A percentile compares a stretch with the other conserved stretches of the same genome.
Evolutionary conservation across 2,797 vertebrate species (phyloP).

Genomic region (Pantherophis alleghaniensis): DNA sequence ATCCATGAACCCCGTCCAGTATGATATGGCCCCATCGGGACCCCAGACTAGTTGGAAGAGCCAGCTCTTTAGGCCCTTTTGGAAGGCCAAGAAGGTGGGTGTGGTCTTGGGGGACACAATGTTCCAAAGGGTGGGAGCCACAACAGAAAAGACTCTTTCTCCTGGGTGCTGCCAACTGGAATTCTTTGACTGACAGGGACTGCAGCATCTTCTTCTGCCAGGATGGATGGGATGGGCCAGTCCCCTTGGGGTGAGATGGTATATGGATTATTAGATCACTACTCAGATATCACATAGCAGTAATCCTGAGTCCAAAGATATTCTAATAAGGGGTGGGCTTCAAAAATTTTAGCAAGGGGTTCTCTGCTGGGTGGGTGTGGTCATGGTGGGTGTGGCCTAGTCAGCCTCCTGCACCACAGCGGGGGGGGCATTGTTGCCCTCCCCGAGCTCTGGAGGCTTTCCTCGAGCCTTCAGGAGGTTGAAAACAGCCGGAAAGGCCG

Average conservation of each 20-base stretch:
- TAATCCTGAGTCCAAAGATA: not conserved
- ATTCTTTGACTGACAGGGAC: not conserved
- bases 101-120: not conserved
- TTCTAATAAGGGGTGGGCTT: not conserved
- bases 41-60: not conserved
- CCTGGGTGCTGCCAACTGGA: not conserved
- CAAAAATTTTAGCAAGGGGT: no score
- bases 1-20: not conserved
- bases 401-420: no score
- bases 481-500: no score
- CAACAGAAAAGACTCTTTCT: not conserved
- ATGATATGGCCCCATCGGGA: not conserved
- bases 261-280: not conserved
- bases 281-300: not conserved
- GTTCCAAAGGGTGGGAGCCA: not conserved
- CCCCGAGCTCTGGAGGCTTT: no score
- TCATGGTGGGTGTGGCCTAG: no score
- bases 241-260: not conserved
- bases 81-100: not conserved
- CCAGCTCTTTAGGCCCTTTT: not conserved
- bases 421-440: no score
- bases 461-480: no score
- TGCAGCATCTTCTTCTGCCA: not conserved
- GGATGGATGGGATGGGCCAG: not conserved
- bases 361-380: no score